Conservation (phyloP, 2,888 invertebrate species). For the Athetis lepigone region DNA sequence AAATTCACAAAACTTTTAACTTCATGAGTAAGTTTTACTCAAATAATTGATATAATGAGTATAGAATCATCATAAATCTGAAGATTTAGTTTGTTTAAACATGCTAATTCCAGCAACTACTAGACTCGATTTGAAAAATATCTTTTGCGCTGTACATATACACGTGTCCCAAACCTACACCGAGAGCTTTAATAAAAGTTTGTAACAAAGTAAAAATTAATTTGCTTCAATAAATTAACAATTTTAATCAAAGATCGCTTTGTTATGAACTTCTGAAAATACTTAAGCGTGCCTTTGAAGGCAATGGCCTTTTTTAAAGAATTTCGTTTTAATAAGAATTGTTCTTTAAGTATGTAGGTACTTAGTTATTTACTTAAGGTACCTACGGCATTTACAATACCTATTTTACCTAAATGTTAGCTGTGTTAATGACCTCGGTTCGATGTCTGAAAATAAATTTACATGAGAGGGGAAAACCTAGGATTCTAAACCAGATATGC, state of each 20-base stretch:
- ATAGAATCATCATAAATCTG: too few species aligned
- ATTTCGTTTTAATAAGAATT: constrained; percentile 1
- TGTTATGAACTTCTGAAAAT: constrained; percentile 19
- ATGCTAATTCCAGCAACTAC: too few species aligned
- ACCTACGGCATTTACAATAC: too few species aligned
- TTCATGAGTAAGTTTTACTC: too few species aligned
- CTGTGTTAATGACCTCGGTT: too few species aligned
- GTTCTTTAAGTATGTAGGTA: not conserved
- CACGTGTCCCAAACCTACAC: too few species aligned
- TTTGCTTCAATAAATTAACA: constrained; percentile 13
- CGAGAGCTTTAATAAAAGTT: constrained; percentile 22
- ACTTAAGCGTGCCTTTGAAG: not conserved
- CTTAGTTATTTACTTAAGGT: not conserved
- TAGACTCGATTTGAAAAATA: too few species aligned
- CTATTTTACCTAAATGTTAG: too few species aligned
- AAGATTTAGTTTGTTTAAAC: too few species aligned
- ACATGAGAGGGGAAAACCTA: not conserved
- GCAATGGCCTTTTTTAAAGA: not conserved
- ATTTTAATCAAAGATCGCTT: constrained; percentile 16
- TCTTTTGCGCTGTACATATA: too few species aligned
- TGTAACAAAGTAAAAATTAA: constrained; percentile 18
- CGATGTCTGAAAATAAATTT: not conserved
- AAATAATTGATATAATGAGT: too few species aligned
- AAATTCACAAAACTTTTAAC: not conserved
- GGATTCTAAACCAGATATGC: too few species aligned